These are phyloP conservation scores for Sinocyclocheilus grahami DNA, from an alignment of 2,113 vertebrate species.

Conservation along the genomic window DNA sequence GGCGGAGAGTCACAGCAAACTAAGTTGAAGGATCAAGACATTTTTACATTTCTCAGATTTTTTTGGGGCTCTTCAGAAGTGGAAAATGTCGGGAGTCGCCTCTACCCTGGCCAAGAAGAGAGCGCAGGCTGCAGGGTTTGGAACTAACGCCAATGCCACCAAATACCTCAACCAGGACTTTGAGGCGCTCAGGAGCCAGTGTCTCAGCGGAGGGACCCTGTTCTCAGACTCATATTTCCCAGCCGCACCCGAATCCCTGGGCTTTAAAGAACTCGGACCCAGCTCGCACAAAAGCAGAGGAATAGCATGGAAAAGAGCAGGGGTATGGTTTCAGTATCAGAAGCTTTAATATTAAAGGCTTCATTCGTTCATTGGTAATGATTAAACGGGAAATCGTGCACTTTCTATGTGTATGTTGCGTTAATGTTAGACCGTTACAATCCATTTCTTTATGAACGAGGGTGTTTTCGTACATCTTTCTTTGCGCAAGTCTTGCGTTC, in stretches of 20 bases:
- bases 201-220: constrained; percentile 69
- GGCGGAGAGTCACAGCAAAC: constrained; percentile 44
- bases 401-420: background rate
- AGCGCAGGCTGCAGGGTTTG: constrained; percentile 69
- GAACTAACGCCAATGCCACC: constrained; percentile 76
- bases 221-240: constrained; percentile 86
- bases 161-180: constrained; percentile 87
- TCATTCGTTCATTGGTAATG: background rate
- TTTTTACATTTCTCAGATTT: background rate
- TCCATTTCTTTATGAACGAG: background rate
- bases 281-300: constrained; percentile 79
- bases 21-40: constrained; percentile 1
- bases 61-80: background rate
- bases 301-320: constrained; percentile 84
- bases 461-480: background rate
- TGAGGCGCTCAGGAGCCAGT: constrained; percentile 71
- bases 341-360: background rate
- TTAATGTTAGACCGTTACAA: background rate
- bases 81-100: constrained; percentile 73
- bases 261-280: constrained; percentile 82
- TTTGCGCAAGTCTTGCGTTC: background rate
- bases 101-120: constrained; percentile 72
- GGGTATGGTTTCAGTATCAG: constrained; percentile 70
- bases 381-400: background rate
- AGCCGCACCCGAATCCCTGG: constrained; percentile 79